These are phyloP conservation scores for Chamaetylas fuelleborni DNA, from an alignment of 2,113 vertebrate genomes.

Conservation along the genomic window DNA sequence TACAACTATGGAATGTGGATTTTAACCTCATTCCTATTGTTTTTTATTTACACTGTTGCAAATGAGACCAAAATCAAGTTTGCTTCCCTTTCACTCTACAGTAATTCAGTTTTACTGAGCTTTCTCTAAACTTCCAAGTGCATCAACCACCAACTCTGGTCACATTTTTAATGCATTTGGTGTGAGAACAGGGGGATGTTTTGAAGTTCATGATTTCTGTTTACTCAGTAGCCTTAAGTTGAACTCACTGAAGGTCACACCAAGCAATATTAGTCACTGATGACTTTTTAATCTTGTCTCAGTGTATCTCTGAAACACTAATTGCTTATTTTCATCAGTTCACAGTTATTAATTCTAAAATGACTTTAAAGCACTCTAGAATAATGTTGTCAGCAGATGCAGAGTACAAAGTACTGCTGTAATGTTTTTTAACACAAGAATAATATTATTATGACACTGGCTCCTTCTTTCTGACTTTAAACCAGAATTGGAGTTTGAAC, in stretches of 20 bases:
- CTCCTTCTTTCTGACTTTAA: not conserved
- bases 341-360: not conserved
- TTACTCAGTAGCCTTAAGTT: not conserved
- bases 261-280: not conserved
- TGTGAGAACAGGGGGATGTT: accelerated
- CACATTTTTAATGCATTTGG: not conserved
- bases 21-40: not conserved
- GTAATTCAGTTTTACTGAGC: not conserved
- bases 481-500: not conserved
- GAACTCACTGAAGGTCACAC: not conserved
- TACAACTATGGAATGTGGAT: not conserved
- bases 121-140: not conserved
- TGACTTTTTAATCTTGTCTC: not conserved
- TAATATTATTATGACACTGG: not conserved
- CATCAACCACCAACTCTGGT: not conserved
- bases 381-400: not conserved
- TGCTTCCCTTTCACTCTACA: not conserved
- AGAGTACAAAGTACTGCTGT: not conserved
- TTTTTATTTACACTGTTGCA: not conserved
- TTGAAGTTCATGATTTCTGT: not conserved
- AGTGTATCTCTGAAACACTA: not conserved
- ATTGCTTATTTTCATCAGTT: not conserved
- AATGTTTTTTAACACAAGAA: not conserved
- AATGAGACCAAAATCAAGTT: not conserved
- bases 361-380: not conserved